Evolutionary conservation across 37 sponge, comb jelly and placozoan species (phyloP).

Genomic region (Eunapius fragilis): DNA sequence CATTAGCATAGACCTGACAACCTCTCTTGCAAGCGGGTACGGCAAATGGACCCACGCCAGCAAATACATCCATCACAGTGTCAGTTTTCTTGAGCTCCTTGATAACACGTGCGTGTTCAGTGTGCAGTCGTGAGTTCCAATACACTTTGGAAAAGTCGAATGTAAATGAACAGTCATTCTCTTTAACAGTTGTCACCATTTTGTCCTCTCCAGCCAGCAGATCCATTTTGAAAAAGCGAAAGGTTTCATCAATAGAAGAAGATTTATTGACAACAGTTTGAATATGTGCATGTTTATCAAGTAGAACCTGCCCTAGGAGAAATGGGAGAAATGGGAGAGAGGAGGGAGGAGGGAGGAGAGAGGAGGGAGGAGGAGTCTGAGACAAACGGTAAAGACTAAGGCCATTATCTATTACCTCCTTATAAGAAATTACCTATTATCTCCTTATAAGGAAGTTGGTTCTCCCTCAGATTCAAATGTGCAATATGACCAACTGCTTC

Average conservation of each 20-base stretch:
- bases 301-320: conserved; percentile 78
- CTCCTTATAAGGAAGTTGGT: conserved; percentile 74
- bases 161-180: conserved; percentile 81
- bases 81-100: conserved; percentile 56
- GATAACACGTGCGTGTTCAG: conserved; percentile 77
- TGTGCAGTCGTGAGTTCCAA: conserved; percentile 96
- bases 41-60: conserved; percentile 98
- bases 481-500: conserved; percentile 97
- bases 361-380: neutral
- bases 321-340: neutral
- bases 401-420: conserved; percentile 83
- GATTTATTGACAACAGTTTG: conserved; percentile 95
- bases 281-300: conserved; percentile 81
- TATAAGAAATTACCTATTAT: conserved; percentile 84
- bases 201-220: conserved; percentile 87
- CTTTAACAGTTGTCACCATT: conserved; percentile 78
- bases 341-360: neutral
- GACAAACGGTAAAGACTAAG: neutral
- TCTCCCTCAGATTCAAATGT: conserved; percentile 89
- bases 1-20: conserved; percentile 92
- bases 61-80: conserved; percentile 93
- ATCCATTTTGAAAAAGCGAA: conserved; percentile 95
- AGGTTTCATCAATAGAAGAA: conserved; percentile 76
- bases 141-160: conserved; percentile 97
- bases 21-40: conserved; percentile 89